These are phyloP conservation scores for Pelvicachromis taeniatus DNA, from an alignment of 2,113 vertebrate species.

Conservation along the genomic window DNA sequence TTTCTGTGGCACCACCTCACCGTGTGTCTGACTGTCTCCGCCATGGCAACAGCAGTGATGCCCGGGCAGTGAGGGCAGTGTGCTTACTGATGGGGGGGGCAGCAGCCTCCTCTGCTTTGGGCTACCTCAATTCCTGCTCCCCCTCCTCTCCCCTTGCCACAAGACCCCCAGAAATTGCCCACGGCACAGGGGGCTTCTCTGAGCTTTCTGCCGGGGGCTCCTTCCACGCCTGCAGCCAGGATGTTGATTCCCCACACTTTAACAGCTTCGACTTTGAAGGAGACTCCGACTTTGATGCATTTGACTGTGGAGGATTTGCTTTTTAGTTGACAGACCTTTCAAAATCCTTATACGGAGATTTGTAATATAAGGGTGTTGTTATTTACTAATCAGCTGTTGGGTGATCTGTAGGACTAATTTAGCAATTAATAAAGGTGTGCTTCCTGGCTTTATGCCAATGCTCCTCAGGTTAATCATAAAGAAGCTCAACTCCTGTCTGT, in stretches of 20 bases:
- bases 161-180: slow-evolving; percentile 46
- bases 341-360: not conserved
- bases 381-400: not conserved
- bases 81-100: slow-evolving; percentile 81
- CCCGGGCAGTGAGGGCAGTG: slow-evolving; percentile 74
- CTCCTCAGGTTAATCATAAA: slow-evolving; percentile 55
- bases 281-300: slow-evolving; percentile 79
- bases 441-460: slow-evolving; percentile 30
- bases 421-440: slow-evolving; percentile 33
- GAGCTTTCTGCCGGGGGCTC: slow-evolving; percentile 62
- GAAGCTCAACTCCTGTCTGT: slow-evolving; percentile 32
- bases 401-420: slow-evolving; percentile 1
- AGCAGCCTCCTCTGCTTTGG: slow-evolving; percentile 76
- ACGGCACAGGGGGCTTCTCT: slow-evolving; percentile 58
- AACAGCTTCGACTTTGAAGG: slow-evolving; percentile 80
- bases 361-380: not conserved
- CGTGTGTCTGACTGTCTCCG: slow-evolving; percentile 75
- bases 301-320: slow-evolving; percentile 79
- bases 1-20: slow-evolving; percentile 48
- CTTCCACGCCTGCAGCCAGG: slow-evolving; percentile 70
- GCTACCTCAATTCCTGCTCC: slow-evolving; percentile 74
- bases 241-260: slow-evolving; percentile 68
- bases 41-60: slow-evolving; percentile 78
- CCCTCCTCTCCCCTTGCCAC: slow-evolving; percentile 46
- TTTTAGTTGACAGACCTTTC: slow-evolving; percentile 61